Evolutionary conservation across 2,797 vertebrate genomes (phyloP), one percentile per base, ranked within the genome.

Genomic region (Enteromius argenteus): DNA sequence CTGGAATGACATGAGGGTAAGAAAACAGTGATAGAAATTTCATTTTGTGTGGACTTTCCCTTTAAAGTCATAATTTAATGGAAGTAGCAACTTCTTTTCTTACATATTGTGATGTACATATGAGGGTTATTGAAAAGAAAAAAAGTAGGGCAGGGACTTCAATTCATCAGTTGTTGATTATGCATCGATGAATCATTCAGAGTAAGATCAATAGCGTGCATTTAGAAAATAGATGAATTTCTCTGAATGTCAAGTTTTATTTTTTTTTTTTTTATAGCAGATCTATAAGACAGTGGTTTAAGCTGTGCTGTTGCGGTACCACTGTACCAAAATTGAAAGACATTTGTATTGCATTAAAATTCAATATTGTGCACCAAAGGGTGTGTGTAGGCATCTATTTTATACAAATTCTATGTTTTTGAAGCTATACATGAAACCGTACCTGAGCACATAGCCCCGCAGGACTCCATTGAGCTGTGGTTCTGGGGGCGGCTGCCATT

Each of bases 401-500:
- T 44, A 17, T 1, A 71, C 39, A 68, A n/a, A 42, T 42, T 39
- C 13, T 7, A 69, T 0, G 27, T 27, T 72, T 46, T 9, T 75
- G 51, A 56, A 75, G 5, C n/a, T 10, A 44, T 62, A 23, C 35
- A 21, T 49, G 62, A 66, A 51, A 4, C 17, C 35, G 10, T 92
- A 97, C 98, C 97, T 97, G 32, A 99, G 96, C 37, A 99, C 91
- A 9, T 98, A 99, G 11, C 98, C 98, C 32, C 96, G 93, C 0
- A 99, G 96, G 64, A 97, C 94, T 1, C 98, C 98, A 0, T 99
- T 99, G 77, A 98, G 96, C 90, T 99, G 97, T 0, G 95, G 96
- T 81, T 99, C 98, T 0, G 97, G 96, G 13, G 98, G 98, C 0
- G 98, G 97, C 86, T 99, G 98, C 98, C 98, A 99, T 92, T 99